Percentiles rank a stretch among this genome's conserved stretches.
phyloP scores from a whole-genome alignment of 2,797 vertebrate genomes.

The Sparidentex hasta region DNA sequence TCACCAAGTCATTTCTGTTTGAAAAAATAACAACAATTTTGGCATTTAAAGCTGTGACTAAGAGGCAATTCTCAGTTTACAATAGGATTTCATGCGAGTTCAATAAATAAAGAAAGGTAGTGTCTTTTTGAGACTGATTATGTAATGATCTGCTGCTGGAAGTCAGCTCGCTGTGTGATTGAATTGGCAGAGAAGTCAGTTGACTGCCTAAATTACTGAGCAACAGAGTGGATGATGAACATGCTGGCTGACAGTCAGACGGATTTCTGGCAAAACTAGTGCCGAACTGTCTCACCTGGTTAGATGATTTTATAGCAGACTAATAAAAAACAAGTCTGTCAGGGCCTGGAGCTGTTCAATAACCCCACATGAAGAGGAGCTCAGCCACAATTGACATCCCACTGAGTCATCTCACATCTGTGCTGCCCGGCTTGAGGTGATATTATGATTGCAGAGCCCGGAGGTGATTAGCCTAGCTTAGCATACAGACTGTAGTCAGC shows the following conservation, averaged over 20 bases:
- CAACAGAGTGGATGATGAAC: slow-evolving; percentile 27
- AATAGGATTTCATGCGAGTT: not conserved
- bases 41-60: slow-evolving; percentile 30
- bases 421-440: not conserved
- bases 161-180: slow-evolving; percentile 18
- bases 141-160: not conserved
- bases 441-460: not conserved
- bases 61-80: slow-evolving; percentile 18
- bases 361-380: slow-evolving; percentile 15
- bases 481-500: not conserved
- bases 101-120: slow-evolving; percentile 1
- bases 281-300: slow-evolving; percentile 13
- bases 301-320: slow-evolving; percentile 6
- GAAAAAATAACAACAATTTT: slow-evolving; percentile 26
- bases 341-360: slow-evolving; percentile 17
- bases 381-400: not conserved
- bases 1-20: slow-evolving; percentile 11
- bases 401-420: not conserved
- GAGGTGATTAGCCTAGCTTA: not conserved
- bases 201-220: slow-evolving; percentile 26
- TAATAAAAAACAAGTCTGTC: slow-evolving; percentile 34
- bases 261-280: slow-evolving; percentile 25
- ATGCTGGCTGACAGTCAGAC: slow-evolving; percentile 32
- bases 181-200: slow-evolving; percentile 15
- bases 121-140: slow-evolving; percentile 23